A percentile compares a stretch with the other conserved stretches of the same genome.
phyloP scores from a whole-genome alignment of 2,113 vertebrate genomes.

The Pachyramphus minor region DNA sequence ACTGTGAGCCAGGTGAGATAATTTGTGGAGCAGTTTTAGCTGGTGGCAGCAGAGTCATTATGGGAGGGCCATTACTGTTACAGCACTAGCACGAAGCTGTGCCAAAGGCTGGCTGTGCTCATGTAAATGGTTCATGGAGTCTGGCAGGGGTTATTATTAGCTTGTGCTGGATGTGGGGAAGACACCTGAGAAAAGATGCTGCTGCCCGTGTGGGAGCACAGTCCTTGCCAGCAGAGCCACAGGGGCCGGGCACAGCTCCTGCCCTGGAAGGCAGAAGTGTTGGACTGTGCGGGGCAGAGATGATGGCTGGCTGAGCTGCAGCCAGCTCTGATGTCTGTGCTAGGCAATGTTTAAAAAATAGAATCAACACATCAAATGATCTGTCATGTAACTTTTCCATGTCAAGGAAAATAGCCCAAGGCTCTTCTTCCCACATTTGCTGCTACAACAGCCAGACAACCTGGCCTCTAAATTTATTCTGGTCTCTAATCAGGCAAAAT shows the following conservation, averaged over 20 bases:
- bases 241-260: background rate
- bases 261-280: background rate
- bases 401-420: conserved; percentile 56
- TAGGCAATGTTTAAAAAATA: conserved; percentile 35
- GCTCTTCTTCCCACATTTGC: conserved; percentile 41
- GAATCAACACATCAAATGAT: conserved; percentile 56
- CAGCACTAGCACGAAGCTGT: background rate
- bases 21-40: background rate
- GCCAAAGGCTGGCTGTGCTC: background rate
- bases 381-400: conserved; percentile 48
- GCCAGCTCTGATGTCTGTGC: background rate
- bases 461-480: conserved; percentile 46
- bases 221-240: background rate
- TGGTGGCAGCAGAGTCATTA: background rate
- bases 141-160: background rate
- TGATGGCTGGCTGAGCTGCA: background rate
- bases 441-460: conserved; percentile 40
- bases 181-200: background rate
- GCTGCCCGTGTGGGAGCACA: background rate
- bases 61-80: background rate
- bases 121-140: background rate
- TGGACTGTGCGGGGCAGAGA: background rate
- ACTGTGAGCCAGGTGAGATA: background rate
- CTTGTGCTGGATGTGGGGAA: background rate
- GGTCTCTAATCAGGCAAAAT: conserved; percentile 48